Evolutionary conservation across 2,113 vertebrate species (phyloP).

Genomic region (Pterocles burchelli): DNA sequence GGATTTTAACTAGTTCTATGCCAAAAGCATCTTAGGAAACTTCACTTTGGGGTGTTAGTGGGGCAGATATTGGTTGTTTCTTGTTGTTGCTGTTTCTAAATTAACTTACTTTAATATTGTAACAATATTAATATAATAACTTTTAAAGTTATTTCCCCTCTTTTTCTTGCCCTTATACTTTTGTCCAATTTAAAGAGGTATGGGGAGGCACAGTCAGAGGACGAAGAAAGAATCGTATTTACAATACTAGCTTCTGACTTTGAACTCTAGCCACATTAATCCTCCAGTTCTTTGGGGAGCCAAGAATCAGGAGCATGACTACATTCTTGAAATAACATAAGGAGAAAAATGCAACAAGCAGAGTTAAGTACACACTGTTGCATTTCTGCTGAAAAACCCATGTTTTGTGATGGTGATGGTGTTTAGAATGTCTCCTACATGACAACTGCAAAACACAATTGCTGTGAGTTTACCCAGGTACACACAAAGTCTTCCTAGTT

Average conservation of each 20-base stretch:
- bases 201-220: not conserved
- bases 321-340: slow-evolving; percentile 21
- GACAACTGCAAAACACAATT: not conserved
- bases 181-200: not conserved
- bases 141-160: not conserved
- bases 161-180: not conserved
- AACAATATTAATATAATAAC: not conserved
- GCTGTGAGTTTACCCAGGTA: not conserved
- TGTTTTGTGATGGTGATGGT: not conserved
- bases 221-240: not conserved
- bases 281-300: not conserved
- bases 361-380: not conserved
- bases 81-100: not conserved
- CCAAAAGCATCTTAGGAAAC: not conserved
- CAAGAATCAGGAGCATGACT: not conserved
- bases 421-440: not conserved
- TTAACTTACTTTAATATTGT: not conserved
- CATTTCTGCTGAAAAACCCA: not conserved
- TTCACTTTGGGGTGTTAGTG: not conserved
- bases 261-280: not conserved
- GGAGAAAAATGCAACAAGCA: not conserved
- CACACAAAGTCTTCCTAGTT: not conserved
- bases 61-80: not conserved
- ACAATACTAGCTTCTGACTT: not conserved
- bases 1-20: not conserved